These are phyloP conservation scores for Copidosoma aretas DNA, from an alignment of 2,888 invertebrate genomes.

Conservation along the genomic window DNA sequence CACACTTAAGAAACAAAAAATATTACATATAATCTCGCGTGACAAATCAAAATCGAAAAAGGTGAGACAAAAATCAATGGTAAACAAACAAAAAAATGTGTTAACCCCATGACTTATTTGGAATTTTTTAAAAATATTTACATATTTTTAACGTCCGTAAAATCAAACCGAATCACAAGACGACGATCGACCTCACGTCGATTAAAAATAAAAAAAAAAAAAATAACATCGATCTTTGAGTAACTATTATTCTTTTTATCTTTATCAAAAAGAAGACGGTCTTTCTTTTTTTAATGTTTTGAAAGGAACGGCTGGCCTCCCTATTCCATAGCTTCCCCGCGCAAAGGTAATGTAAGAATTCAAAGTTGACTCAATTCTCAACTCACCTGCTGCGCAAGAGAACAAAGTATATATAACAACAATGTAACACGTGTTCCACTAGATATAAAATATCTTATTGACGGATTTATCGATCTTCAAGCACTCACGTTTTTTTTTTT, in stretches of 20 bases:
- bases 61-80: conserved; percentile 12
- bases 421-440: conserved; percentile 38
- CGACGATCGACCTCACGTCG: conserved; percentile 37
- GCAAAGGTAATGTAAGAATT: conserved; percentile 59
- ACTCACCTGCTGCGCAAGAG: conserved; percentile 61
- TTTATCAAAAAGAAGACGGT: conserved; percentile 25
- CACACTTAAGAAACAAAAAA: conserved; percentile 40
- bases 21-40: conserved; percentile 21
- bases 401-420: conserved; percentile 51
- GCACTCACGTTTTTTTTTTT: conserved; percentile 50
- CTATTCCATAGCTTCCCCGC: conserved; percentile 62
- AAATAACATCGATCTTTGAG: conserved; percentile 13
- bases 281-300: conserved; percentile 32
- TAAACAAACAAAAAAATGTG: too few relatives aligned
- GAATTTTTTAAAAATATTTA: conserved; percentile 5
- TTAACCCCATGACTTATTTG: too few relatives aligned
- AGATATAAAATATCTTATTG: conserved; percentile 45
- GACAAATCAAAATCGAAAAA: conserved; percentile 30
- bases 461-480: conserved; percentile 55
- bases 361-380: conserved; percentile 62
- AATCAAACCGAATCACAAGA: conserved; percentile 32
- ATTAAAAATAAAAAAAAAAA: conserved; percentile 40
- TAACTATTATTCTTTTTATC: conserved; percentile 13
- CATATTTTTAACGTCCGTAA: conserved; percentile 25
- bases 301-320: conserved; percentile 60